Conservation (phyloP, 2,888 invertebrate genomes). For the Tanypteryx hageni region DNA sequence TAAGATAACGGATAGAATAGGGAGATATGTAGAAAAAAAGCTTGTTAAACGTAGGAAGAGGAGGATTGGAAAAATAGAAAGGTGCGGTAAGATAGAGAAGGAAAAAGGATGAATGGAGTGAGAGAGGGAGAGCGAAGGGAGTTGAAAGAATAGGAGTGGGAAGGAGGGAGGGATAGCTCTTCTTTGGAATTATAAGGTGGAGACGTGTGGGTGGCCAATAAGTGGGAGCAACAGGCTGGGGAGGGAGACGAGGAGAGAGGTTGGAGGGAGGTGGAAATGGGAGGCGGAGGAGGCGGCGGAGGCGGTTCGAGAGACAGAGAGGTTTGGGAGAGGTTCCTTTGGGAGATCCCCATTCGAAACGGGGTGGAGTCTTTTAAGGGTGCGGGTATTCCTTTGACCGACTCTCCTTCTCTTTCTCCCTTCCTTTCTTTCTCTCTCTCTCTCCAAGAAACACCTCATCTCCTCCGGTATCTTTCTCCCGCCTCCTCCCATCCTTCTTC, state of each 20-base stretch:
- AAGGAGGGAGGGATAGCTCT: not conserved
- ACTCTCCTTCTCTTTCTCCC: not conserved
- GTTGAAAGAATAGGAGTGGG: not conserved
- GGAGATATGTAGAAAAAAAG: not conserved
- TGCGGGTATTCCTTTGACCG: slow-evolving; percentile 50
- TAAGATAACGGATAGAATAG: not conserved
- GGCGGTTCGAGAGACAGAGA: not conserved
- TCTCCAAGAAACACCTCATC: not conserved
- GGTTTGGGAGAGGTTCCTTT: not conserved
- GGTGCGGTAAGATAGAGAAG: slow-evolving; percentile 13
- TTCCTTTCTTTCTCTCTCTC: not conserved
- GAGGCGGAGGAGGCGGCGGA: not conserved
- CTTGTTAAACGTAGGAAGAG: not conserved
- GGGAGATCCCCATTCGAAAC: slow-evolving; percentile 38
- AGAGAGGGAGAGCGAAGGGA: not conserved
- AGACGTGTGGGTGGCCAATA: slow-evolving; percentile 15
- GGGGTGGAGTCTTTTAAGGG: slow-evolving; percentile 29
- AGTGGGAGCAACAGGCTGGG: not conserved
- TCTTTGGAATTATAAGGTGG: slow-evolving; percentile 44
- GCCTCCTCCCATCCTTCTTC: not conserved
- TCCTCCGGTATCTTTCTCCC: not conserved
- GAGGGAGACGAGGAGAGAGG: not conserved
- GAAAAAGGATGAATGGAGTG: not conserved
- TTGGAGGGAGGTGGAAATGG: not conserved
- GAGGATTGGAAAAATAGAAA: not conserved